Base-by-base conservation (phyloP, 2,797 vertebrate genomes). In the Chelonia mydas region DNA sequence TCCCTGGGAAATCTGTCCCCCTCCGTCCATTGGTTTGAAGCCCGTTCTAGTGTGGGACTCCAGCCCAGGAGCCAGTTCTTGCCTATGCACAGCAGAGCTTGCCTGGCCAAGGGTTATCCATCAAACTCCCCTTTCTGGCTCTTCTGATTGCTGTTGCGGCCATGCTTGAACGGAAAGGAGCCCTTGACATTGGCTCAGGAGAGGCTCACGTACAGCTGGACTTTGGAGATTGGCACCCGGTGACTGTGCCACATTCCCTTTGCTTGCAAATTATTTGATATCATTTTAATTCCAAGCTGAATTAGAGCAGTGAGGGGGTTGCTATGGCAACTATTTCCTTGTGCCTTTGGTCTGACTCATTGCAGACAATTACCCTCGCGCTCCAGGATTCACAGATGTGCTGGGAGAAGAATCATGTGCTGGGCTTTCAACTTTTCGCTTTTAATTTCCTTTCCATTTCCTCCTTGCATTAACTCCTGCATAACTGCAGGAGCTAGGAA, bases 321-420 rank as follows among this genome's bases (percentile, higher is more conserved):
- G 97, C 96, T 97, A 98, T 98, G 59, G 98, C 97, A 98, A 98
- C 98, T 84, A 47, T 98, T 98, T 97, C 98, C 97, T 97, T 97
- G 95, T 97, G 97, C 97, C 96, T 98, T 96, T 92, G 95, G 94
- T 98, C 97, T 98, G 98, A 98, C 97, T 98, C 97, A 96, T 96
- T 97, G 96, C 97, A 98, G 98, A 98, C 97, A 97, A 97, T 96
- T 94, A 91, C 97, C 98, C 96, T 97, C 27, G 54, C 4, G 81
- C 97, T 97, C 96, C 87, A 95, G 97, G 97, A 96, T 97, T 92
- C 94, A 88, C 55, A 87, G 97, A 97, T 97, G 97, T 88, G 96
- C 95, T 88, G 93, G 96, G 96, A 87, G 95, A 94, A 96, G 94
- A 96, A 96, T 91, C 96, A 91, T 95, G 94, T 83, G 7, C 95